These are phyloP conservation scores for Gobionotothen gibberifrons DNA, from an alignment of 2,797 vertebrate genomes.

Conservation along the genomic window DNA sequence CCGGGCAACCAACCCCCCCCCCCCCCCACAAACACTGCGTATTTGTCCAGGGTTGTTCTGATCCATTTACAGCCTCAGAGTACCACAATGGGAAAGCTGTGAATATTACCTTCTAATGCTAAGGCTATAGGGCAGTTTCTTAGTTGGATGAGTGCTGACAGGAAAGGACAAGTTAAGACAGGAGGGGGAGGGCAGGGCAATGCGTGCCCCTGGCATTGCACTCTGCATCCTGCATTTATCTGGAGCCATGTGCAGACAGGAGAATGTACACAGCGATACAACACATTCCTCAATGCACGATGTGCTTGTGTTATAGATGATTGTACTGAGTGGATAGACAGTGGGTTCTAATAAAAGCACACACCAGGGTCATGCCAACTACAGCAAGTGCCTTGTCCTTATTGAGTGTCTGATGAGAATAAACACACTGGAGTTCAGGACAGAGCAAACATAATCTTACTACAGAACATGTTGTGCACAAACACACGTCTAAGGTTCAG, in stretches of 20 bases:
- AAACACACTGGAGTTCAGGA: conserved; percentile 1
- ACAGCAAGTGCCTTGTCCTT: conserved; percentile 6
- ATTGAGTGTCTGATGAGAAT: conserved; percentile 18
- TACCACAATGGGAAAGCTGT: conserved; percentile 8
- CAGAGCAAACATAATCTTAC: conserved; percentile 28
- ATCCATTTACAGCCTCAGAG: conserved; percentile 26
- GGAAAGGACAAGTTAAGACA: conserved; percentile 71
- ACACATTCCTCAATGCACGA: conserved; percentile 33
- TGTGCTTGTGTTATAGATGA: conserved; percentile 6
- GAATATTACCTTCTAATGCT: conserved; percentile 35
- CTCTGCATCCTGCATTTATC: conserved; percentile 57
- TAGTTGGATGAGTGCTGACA: conserved; percentile 57
- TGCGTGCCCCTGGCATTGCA: conserved; percentile 49
- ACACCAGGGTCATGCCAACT: conserved; percentile 5
- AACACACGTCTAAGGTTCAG: conserved; percentile 17
- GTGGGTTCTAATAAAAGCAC: conserved; percentile 4
- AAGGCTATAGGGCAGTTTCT: conserved; percentile 43
- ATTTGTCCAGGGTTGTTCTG: conserved; percentile 29
- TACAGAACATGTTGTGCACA: conserved; percentile 1
- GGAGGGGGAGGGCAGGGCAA: conserved; percentile 42
- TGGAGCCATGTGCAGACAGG: conserved; percentile 39
- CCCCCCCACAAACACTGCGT: neutral
- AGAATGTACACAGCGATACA: conserved; percentile 23
- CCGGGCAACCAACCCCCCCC: neutral
- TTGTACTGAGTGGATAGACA: neutral